Conservation (phyloP, 1,140 invertebrate species). For the Mactra quadrangularis region DNA sequence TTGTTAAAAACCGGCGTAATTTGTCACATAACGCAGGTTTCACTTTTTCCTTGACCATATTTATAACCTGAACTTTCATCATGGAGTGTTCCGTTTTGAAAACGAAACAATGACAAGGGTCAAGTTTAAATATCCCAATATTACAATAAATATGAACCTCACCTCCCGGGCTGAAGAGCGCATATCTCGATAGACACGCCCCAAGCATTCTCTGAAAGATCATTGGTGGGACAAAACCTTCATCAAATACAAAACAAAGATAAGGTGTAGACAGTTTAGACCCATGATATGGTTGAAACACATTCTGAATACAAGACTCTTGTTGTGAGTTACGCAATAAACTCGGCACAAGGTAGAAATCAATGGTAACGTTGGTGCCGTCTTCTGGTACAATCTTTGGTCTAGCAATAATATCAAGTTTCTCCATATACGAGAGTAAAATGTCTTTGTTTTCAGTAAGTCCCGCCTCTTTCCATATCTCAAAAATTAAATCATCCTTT, state of each 20-base stretch:
- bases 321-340: not conserved
- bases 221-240: constrained; percentile 47
- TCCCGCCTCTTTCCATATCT: constrained; percentile 32
- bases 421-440: constrained; percentile 52
- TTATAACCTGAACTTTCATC: constrained; percentile 39
- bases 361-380: constrained; percentile 1
- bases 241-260: constrained; percentile 55
- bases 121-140: constrained; percentile 46
- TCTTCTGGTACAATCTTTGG: constrained; percentile 48
- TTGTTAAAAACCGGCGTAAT: constrained; percentile 37
- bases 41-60: constrained; percentile 43
- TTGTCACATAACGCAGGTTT: constrained; percentile 52
- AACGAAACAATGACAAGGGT: constrained; percentile 46
- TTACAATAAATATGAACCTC: constrained; percentile 31
- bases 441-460: constrained; percentile 30
- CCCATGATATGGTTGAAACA: not conserved
- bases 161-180: not conserved
- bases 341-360: constrained; percentile 59
- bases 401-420: constrained; percentile 53
- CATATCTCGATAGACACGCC: constrained; percentile 39
- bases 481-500: constrained; percentile 40
- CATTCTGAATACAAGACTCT: not conserved
- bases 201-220: constrained; percentile 57
- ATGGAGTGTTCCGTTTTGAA: constrained; percentile 8
- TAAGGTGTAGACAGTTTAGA: constrained; percentile 10